Percentiles rank a stretch among this genome's conserved stretches.
Evolutionary conservation across 2,888 invertebrate genomes (phyloP).

Genomic region (Anthrax anthrax): DNA sequence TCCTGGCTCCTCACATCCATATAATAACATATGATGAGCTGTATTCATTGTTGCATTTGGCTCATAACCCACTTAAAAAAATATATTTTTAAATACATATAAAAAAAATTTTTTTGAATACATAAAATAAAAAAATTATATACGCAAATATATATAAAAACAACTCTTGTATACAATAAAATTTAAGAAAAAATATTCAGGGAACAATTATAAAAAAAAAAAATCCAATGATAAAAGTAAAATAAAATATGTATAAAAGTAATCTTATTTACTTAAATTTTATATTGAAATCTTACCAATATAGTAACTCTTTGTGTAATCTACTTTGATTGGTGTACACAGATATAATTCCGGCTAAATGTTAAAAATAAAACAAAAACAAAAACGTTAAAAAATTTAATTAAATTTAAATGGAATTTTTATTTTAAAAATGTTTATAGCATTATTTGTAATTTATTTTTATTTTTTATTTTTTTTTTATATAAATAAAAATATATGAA

Average conservation of each 20-base stretch:
- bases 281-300: constrained; percentile 47
- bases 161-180: background rate
- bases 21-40: constrained; percentile 87
- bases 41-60: constrained; percentile 83
- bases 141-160: background rate
- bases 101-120: too few relatives aligned
- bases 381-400: background rate
- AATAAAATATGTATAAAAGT: background rate
- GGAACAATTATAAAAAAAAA: background rate
- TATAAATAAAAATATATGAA: too few relatives aligned
- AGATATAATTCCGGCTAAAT: constrained; percentile 82
- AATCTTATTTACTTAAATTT: background rate
- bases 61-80: constrained; percentile 63
- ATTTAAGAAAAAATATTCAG: background rate
- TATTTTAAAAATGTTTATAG: background rate
- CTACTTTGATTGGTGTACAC: constrained; percentile 79
- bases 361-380: constrained; percentile 16
- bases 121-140: background rate
- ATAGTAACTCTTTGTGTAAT: constrained; percentile 59
- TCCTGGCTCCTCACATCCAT: constrained; percentile 64
- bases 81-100: too few relatives aligned
- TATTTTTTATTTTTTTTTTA: too few relatives aligned
- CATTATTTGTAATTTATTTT: too few relatives aligned
- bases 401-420: background rate
- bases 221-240: background rate